A percentile compares a stretch with the other conserved stretches of the same genome.
Evolutionary conservation across 2,113 vertebrate genomes (phyloP).

Genomic region (Tichodroma muraria): DNA sequence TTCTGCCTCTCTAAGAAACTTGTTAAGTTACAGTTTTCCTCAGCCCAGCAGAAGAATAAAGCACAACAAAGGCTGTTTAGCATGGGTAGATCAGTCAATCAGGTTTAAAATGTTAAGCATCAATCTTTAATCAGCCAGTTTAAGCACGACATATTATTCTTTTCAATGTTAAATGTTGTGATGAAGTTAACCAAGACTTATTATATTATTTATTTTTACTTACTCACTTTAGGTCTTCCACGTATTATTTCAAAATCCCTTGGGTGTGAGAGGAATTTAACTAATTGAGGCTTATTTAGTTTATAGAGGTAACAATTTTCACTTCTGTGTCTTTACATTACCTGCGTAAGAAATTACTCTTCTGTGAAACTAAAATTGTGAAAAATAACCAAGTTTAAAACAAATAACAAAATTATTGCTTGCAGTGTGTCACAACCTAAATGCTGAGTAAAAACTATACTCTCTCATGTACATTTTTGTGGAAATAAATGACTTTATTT

Average conservation of each 20-base stretch:
- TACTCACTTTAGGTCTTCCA: neutral
- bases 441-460: neutral
- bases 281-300: neutral
- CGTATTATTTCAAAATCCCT: neutral
- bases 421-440: neutral
- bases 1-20: neutral
- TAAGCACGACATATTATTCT: neutral
- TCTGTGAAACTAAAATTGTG: neutral
- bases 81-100: neutral
- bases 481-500: neutral
- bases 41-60: neutral
- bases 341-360: neutral
- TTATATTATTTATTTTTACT: constrained; percentile 25
- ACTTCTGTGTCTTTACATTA: neutral
- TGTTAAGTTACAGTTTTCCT: neutral
- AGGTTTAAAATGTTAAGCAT: neutral
- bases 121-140: neutral
- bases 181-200: neutral
- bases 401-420: neutral
- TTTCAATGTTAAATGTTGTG: neutral
- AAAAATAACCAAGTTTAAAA: neutral
- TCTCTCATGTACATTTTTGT: neutral
- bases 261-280: constrained; percentile 25
- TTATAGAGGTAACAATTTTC: constrained; percentile 1
- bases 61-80: neutral